Evolutionary conservation across 1,140 invertebrate genomes (phyloP), one percentile per base, ranked within the genome.

Genomic region (Drosophila ironensis): DNA sequence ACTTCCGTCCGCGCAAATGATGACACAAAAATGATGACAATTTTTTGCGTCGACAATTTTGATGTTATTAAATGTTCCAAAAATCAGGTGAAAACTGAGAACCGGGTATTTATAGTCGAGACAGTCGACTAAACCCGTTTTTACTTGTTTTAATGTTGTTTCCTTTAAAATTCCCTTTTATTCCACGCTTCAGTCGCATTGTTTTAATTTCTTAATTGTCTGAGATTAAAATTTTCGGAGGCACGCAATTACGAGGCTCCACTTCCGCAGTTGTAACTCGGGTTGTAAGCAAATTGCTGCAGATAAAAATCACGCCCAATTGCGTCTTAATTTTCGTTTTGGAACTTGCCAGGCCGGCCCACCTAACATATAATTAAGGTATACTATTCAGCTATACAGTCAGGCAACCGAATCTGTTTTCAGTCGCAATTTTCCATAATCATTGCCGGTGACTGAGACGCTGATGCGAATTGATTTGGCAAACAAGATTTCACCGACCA

Each of bases 401-500:
- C 9, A 74, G 54, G 71, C 59, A 61, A 74, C 45, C 75, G 75
- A 71, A 75, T 74, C 69, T 37, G 24, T 53, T 63, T 63, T 64
- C 38, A 59, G 38, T 33, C 2, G 16, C 45, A 59, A 66, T 70
- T 63, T 41, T 16, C 33, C 7, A 24, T 52, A 59, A 59, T 69
- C 66, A 72, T 38, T 61, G 22, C 24, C 45, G 20, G 30, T 33
- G 40, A 52, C 38, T 51, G 46, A 41, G 27, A 45, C 37, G 30
- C 40, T 54, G 33, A 54, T 50, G 64, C 17, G 38, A 70, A 70
- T 69, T 59, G 44, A 44, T 70, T 25, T 11, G 14, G 9, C 30
- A 69, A 69, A 69, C 22, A 69, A 46, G 51, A 47, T 45, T 44
- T 24, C 9, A 22, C 24, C 24, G 37, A 44, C 51, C 44, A 38